Evolutionary conservation across 1,140 invertebrate species (phyloP).

Genomic region (Rhopalosiphum padi): DNA sequence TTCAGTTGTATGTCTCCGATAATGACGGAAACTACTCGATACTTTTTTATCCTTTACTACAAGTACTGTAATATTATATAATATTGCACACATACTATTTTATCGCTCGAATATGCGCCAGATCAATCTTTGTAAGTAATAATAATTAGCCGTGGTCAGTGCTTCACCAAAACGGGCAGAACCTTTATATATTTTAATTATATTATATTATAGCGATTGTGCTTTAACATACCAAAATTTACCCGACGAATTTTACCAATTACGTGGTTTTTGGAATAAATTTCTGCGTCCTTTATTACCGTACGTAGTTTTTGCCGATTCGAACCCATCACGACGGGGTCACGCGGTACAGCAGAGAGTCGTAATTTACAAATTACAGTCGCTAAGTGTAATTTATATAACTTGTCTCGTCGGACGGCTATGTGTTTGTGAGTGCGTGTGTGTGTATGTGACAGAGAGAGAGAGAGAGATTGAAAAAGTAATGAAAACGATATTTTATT

Average conservation of each 20-base stretch:
- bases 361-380: neutral
- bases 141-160: conserved; percentile 6
- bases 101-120: neutral
- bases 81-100: neutral
- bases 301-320: neutral
- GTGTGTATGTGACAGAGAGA: neutral
- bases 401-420: neutral
- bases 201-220: neutral
- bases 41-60: neutral
- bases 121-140: neutral
- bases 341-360: neutral
- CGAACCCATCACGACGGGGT: no score
- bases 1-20: neutral
- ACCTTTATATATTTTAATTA: neutral
- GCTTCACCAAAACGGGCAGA: neutral
- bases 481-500: neutral
- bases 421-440: neutral
- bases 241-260: neutral
- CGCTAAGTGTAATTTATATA: neutral
- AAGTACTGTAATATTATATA: neutral
- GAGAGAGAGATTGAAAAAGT: neutral
- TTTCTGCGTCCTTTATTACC: neutral
- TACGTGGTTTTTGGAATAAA: neutral
- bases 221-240: neutral
- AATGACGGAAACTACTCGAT: neutral